Conservation (phyloP, 2,888 invertebrate species). For the Cantharis rufa region DNA sequence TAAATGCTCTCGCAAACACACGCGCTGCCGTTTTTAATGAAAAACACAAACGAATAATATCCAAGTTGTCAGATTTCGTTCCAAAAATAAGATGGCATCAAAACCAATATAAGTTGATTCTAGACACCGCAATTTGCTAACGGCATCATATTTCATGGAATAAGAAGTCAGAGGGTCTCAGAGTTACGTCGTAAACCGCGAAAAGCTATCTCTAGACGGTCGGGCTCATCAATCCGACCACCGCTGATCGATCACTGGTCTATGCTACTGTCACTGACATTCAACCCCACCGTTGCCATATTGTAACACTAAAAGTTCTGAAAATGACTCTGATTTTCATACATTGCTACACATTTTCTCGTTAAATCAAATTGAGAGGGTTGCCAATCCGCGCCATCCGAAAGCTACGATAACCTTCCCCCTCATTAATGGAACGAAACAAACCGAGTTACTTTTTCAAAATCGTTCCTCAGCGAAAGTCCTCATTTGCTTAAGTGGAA, state of each 20-base stretch:
- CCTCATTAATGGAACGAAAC: background rate
- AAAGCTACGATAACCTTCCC: background rate
- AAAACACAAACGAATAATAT: background rate
- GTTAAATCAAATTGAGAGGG: conserved; percentile 15
- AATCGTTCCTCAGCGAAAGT: background rate
- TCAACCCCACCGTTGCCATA: conserved; percentile 30
- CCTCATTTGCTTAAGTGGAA: background rate
- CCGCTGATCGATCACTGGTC: conserved; percentile 35
- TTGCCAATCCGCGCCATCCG: background rate
- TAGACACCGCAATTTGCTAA: conserved; percentile 40
- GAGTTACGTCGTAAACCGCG: conserved; percentile 32
- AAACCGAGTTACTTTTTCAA: background rate
- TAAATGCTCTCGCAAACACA: background rate
- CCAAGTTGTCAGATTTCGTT: background rate
- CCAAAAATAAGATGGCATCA: background rate
- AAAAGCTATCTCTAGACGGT: conserved; percentile 34
- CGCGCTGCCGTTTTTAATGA: background rate
- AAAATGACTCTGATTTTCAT: conserved; percentile 25
- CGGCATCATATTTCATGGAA: conserved; percentile 40
- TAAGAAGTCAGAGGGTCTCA: conserved; percentile 15
- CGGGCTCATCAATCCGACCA: conserved; percentile 32
- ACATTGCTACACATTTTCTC: conserved; percentile 8
- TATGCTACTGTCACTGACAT: conserved; percentile 28
- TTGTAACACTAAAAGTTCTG: conserved; percentile 31
- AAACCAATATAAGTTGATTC: background rate